Percentiles rank a stretch among this genome's conserved stretches.
Conservation (phyloP, 2,888 invertebrate species). For the Ophraella communa region DNA sequence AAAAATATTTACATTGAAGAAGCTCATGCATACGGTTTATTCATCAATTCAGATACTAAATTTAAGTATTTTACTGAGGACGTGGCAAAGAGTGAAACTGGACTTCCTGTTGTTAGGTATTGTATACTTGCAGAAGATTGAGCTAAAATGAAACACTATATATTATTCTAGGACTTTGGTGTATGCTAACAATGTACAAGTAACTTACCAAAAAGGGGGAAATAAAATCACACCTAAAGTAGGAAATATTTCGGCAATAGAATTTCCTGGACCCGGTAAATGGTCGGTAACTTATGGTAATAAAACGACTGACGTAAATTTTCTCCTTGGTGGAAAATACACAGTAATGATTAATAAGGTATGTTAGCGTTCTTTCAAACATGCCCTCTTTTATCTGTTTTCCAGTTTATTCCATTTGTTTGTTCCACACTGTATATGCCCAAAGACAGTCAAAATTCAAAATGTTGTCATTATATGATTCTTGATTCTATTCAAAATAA, state of each 20-base stretch:
- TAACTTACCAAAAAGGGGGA: constrained; percentile 19
- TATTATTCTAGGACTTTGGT: constrained; percentile 30
- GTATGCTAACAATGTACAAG: background rate
- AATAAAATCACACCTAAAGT: constrained; percentile 17
- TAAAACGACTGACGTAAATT: constrained; percentile 32
- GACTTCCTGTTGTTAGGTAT: constrained; percentile 65
- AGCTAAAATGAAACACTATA: too few species aligned
- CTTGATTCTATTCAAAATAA: too few species aligned
- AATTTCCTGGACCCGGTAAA: constrained; percentile 39
- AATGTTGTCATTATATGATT: too few species aligned
- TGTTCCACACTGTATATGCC: too few species aligned
- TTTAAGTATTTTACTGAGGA: constrained; percentile 57
- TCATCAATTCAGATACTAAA: constrained; percentile 27
- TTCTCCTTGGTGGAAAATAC: constrained; percentile 72
- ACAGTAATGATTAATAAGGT: constrained; percentile 45
- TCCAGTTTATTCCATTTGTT: too few species aligned
- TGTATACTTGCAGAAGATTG: background rate
- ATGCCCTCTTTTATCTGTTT: too few species aligned
- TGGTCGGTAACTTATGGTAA: constrained; percentile 5
- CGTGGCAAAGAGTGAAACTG: constrained; percentile 63
- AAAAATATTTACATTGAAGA: constrained; percentile 26
- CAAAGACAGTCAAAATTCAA: too few species aligned
- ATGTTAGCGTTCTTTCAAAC: too few species aligned
- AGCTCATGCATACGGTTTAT: constrained; percentile 40
- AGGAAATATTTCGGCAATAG: constrained; percentile 24